Percentiles rank a stretch among this genome's conserved stretches.
Conservation (phyloP, 2,888 invertebrate genomes). For the Cabera pusaria region DNA sequence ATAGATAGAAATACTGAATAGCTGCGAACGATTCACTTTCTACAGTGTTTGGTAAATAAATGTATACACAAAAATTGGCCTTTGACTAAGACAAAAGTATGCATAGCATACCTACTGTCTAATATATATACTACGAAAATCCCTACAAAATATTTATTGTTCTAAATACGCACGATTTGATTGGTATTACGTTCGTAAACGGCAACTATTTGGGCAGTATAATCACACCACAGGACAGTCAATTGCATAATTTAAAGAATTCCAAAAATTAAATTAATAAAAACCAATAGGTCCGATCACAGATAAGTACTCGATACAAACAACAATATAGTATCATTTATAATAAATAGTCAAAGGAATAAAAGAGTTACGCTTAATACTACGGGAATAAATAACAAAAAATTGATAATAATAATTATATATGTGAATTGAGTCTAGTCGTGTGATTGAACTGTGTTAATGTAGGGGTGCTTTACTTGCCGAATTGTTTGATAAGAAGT, state of each 20-base stretch:
- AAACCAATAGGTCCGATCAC: conserved; percentile 18
- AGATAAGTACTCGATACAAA: conserved; percentile 52
- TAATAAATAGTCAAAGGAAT: conserved; percentile 44
- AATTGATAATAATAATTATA: no score
- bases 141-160: conserved; percentile 34
- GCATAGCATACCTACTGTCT: conserved; percentile 50
- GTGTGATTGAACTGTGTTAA: conserved; percentile 11
- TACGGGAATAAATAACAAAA: no score
- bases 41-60: conserved; percentile 35
- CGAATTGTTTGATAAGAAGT: conserved; percentile 71
- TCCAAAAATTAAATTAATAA: conserved; percentile 10
- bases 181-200: conserved; percentile 34
- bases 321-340: no score
- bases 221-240: conserved; percentile 65
- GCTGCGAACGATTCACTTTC: conserved; percentile 36
- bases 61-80: conserved; percentile 34
- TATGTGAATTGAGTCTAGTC: conserved; percentile 18
- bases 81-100: conserved; percentile 45
- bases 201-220: conserved; percentile 49
- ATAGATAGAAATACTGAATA: conserved; percentile 44
- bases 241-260: conserved; percentile 38
- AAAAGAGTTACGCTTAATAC: conserved; percentile 48
- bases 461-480: conserved; percentile 52
- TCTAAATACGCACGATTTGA: conserved; percentile 32
- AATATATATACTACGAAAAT: conserved; percentile 30